These are phyloP conservation scores for Lordiphosa mommai DNA, from an alignment of 1,140 invertebrate species.

Conservation along the genomic window DNA sequence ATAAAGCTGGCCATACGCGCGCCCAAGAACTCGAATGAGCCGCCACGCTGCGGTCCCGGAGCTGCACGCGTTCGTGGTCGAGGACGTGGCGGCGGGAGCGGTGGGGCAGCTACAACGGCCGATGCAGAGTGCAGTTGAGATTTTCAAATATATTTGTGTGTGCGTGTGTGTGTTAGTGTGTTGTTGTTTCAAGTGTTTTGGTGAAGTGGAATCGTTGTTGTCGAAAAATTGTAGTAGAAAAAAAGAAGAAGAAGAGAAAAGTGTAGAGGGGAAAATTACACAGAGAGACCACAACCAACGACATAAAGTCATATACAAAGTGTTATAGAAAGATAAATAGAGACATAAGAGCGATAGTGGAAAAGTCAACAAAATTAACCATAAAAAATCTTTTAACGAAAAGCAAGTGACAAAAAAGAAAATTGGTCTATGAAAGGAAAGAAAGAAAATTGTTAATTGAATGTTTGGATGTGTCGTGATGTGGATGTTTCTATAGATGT, in stretches of 20 bases:
- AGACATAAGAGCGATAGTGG: constrained; percentile 14
- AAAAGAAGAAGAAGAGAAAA: constrained; percentile 49
- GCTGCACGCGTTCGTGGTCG: constrained; percentile 29
- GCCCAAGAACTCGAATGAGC: constrained; percentile 79
- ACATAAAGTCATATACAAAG: constrained; percentile 49
- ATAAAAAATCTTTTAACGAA: constrained; percentile 52
- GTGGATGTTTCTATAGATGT: too few species aligned
- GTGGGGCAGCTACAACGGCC: constrained; percentile 20
- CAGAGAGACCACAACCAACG: constrained; percentile 39
- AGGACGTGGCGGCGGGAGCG: constrained; percentile 44
- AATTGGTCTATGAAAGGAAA: too few species aligned
- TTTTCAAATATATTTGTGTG: constrained; percentile 1
- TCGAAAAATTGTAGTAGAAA: constrained; percentile 42
- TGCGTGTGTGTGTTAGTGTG: constrained; percentile 13
- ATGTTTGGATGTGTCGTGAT: too few species aligned
- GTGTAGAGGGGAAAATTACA: constrained; percentile 69
- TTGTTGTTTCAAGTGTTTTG: constrained; percentile 22
- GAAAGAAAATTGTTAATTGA: too few species aligned
- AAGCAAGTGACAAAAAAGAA: constrained; percentile 51
- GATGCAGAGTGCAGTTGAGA: background rate
- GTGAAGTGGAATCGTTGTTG: constrained; percentile 30
- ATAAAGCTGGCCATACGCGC: constrained; percentile 79
- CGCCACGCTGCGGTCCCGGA: constrained; percentile 48
- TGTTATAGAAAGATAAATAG: constrained; percentile 13
- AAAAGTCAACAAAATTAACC: constrained; percentile 31